phyloP scores from a whole-genome alignment of 2,888 invertebrate genomes.

The Antheraea yamamai region DNA sequence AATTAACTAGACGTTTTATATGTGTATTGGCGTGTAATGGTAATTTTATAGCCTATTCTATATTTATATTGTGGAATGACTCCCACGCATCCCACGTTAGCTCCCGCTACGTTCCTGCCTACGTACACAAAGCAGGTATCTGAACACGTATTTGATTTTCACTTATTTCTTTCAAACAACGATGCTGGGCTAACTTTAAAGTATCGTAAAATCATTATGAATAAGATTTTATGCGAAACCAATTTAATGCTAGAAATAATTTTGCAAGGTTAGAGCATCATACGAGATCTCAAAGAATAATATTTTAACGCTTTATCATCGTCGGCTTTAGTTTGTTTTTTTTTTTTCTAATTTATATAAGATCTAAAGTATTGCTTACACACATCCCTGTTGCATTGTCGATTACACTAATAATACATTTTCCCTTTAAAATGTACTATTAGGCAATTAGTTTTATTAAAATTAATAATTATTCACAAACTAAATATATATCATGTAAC shows the following conservation, averaged over 20 bases:
- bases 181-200: background rate
- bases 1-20: conserved; percentile 25
- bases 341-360: background rate
- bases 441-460: background rate
- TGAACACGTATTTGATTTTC: conserved; percentile 25
- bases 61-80: conserved; percentile 36
- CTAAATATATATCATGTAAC: background rate
- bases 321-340: background rate
- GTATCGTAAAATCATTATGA: background rate
- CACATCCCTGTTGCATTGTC: background rate
- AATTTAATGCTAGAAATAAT: background rate
- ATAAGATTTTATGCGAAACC: background rate
- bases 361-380: background rate
- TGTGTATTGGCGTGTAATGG: conserved; percentile 32
- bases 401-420: background rate
- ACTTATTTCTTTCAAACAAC: conserved; percentile 12
- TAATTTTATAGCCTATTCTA: conserved; percentile 29
- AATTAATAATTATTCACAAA: background rate
- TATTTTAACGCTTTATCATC: no score
- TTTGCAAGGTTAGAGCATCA: background rate
- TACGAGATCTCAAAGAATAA: no score
- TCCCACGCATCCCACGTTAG: conserved; percentile 52
- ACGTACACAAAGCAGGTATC: conserved; percentile 36
- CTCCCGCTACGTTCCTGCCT: conserved; percentile 35
- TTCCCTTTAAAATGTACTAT: background rate